Percentiles rank a stretch among this genome's conserved stretches.
These are phyloP conservation scores for Numenius phaeopus DNA, from an alignment of 2,797 vertebrate species.

Conservation along the genomic window DNA sequence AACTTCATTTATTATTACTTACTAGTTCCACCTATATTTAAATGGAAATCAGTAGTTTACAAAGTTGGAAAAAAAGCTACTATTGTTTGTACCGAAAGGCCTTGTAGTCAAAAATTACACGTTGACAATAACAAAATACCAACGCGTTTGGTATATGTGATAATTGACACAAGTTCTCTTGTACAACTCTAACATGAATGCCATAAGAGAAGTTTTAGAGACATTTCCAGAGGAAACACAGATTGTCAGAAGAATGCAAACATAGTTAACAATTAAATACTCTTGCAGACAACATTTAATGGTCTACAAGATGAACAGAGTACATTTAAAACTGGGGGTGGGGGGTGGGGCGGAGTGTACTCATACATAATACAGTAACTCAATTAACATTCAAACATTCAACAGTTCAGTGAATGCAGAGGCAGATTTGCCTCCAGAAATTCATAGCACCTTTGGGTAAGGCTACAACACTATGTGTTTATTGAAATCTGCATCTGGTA, in stretches of 20 bases:
- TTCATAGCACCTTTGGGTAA: conserved; percentile 69
- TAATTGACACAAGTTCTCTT: neutral
- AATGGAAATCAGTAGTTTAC: neutral
- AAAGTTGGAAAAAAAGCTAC: neutral
- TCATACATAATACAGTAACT: neutral
- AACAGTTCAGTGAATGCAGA: conserved; percentile 9
- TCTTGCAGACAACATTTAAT: neutral
- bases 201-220: neutral
- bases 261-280: neutral
- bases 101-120: neutral
- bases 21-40: neutral
- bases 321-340: neutral
- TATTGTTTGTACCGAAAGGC: neutral
- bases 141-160: neutral
- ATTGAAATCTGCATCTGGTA: conserved; percentile 82
- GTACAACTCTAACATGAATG: neutral
- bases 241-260: neutral
- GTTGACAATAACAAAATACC: neutral
- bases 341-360: neutral
- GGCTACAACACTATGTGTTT: conserved; percentile 67
- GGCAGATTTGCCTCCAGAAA: conserved; percentile 63
- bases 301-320: neutral
- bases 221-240: neutral
- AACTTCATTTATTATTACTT: neutral
- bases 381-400: neutral